Base-by-base conservation (phyloP, 2,113 vertebrate genomes). In the Platysternon megacephalum region DNA sequence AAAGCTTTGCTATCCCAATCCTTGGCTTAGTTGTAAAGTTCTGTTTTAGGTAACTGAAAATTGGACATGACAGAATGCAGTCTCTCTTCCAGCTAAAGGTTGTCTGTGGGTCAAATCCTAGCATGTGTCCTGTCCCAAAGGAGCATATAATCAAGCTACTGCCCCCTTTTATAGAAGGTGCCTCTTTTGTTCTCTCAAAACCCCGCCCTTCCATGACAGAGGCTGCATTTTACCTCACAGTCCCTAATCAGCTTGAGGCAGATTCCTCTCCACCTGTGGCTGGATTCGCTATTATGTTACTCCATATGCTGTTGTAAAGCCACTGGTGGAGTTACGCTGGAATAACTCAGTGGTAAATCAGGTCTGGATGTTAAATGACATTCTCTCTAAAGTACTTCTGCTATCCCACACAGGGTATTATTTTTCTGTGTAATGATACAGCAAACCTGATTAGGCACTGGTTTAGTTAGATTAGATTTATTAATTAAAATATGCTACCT, bases 221-320 rank as follows among this genome's bases (percentile, higher is more conserved):
- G 85, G 96, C 94, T 96, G 95, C 93, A 94, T 97, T 96, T 97
- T 96, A 84, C 92, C 56, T 89, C 49, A 11, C 8, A 56, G 93
- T 89, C 87, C 90, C 65, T 97, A 92, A 95, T 96, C 93, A 87
- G 72, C 89, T 56, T 35, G 93, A 93, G 90, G 52, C 96, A 79
- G 93, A 97, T 95, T 97, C 78, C 72, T 61, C 82, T 95, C 96
- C 96, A 89, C 55, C 55, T 56, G 26, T 24, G 55, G 80, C 42
- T 94, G 83, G 93, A 95, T 96, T 97, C 90, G 88, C 78, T 81
- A 12, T 52, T 95, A 17, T n/a, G 90, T 96, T 97, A 92, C 96
- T 97, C 42, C 93, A 97, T 81, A n/a, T 95, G 84, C 86, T 95
- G 55, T 90, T 97, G 95, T 91, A 92, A 97, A 96, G 79, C 51